Conservation (phyloP, 2,888 invertebrate genomes). For the Pristionchus entomophagus region DNA sequence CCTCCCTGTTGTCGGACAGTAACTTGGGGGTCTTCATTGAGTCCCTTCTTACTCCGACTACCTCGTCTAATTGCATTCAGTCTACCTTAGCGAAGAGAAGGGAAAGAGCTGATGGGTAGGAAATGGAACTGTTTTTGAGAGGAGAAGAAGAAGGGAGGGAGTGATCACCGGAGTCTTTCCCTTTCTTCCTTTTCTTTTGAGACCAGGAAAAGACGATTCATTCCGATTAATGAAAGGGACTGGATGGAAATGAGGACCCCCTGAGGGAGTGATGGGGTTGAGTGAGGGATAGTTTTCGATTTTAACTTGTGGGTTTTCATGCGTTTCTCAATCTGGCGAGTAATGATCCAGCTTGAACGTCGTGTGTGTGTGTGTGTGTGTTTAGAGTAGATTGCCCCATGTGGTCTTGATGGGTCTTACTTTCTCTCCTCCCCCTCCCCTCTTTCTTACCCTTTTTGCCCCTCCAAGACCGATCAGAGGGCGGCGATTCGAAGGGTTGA, state of each 20-base stretch:
- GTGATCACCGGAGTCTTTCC: neutral
- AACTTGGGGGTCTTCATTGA: too few relatives aligned
- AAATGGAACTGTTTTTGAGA: neutral
- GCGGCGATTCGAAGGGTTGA: neutral
- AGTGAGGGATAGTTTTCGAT: too few relatives aligned
- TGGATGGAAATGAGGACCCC: neutral
- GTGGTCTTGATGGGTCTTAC: neutral
- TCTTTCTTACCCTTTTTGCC: neutral
- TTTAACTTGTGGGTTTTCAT: too few relatives aligned
- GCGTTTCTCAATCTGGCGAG: too few relatives aligned
- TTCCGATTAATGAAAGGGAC: neutral
- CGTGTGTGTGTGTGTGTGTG: too few relatives aligned
- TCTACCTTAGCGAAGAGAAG: neutral
- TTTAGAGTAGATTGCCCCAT: neutral
- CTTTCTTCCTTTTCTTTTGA: neutral
- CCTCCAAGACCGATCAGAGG: neutral
- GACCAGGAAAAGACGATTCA: neutral
- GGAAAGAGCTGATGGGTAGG: neutral
- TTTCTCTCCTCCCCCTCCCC: neutral
- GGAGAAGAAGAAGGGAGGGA: neutral
- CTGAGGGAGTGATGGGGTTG: neutral
- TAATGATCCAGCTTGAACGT: too few relatives aligned
- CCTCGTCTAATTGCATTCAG: neutral
- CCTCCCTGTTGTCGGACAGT: too few relatives aligned
- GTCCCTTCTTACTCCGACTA: neutral